Base-by-base conservation (phyloP, 2,888 invertebrate species). In the Thereva unica region DNA sequence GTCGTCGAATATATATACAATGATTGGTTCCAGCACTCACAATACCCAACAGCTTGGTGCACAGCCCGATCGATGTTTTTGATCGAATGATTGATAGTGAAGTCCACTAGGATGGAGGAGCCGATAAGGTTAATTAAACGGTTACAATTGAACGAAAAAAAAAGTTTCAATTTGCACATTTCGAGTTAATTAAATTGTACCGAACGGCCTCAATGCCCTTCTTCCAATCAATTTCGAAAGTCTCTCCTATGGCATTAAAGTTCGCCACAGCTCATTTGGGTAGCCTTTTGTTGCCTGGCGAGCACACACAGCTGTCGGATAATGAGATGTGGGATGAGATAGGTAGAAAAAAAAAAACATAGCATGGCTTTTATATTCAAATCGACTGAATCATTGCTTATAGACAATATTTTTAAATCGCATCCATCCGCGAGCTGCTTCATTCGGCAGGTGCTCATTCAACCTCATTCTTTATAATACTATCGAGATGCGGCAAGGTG, bases 91-190 rank as follows among this genome's bases (percentile, higher is more conserved):
- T 61, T 61, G 61, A 61, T 61, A 61, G 50, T 61, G 41, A 42
- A 45, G 23, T 23, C 23, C 50, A 41, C 41, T 12, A 38, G 49
- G 61, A 61, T 61, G 41, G 49, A 50, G 50, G 35, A 40, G 45
- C 45, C 41, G 61, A 61, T 61, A 61, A 37, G 5, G 50, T 50
- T 61, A 61, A 61, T 61, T 61, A 61, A 61, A 61, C 49, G 61
- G 23, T 50, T 61, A 50, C 50, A 50, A 40, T 61, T 50, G 23
- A 49, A 7, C 12, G 40, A 59, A 59, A 35, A 37, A 41, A 61
- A 61, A 37, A 61, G 45, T 61, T 40, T 50, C 50, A 44, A 61
- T 61, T 61, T 61, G 61, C 61, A 61, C 61, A 61, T 50, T 61
- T 61, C 37, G 35, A 50, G 50, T 50, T 61, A 61, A 61, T 61